These are phyloP conservation scores for Pelodiscus sinensis DNA, from an alignment of 2,113 vertebrate species.

Conservation along the genomic window DNA sequence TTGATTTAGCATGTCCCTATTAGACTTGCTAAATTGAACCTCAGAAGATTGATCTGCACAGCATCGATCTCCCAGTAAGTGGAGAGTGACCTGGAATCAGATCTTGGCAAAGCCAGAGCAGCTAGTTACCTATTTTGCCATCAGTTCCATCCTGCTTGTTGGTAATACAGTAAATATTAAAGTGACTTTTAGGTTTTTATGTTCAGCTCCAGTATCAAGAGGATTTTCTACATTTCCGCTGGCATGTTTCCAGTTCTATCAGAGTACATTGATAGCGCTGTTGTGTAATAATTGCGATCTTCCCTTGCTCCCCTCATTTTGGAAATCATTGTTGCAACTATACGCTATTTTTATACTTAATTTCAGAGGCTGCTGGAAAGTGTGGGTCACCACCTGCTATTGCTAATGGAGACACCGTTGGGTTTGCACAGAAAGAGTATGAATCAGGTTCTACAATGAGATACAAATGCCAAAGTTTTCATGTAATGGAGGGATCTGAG, in stretches of 20 bases:
- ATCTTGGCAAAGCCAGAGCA: background rate
- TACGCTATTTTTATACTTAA: background rate
- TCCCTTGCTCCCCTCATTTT: background rate
- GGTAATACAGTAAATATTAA: too few relatives aligned
- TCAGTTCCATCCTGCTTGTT: background rate
- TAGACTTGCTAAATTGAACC: too few relatives aligned
- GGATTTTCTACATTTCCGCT: background rate
- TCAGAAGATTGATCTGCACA: too few relatives aligned
- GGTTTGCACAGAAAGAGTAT: background rate
- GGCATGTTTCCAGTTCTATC: background rate
- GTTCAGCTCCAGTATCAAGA: background rate
- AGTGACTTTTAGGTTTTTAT: background rate
- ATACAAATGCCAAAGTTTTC: constrained; percentile 39
- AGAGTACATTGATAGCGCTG: background rate
- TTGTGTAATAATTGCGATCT: background rate
- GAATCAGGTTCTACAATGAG: constrained; percentile 46
- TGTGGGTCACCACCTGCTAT: constrained; percentile 47
- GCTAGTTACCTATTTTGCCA: background rate
- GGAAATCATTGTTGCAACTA: background rate
- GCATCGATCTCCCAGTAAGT: too few relatives aligned
- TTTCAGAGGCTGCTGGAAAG: constrained; percentile 31
- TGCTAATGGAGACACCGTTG: constrained; percentile 32
- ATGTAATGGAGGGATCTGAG: constrained; percentile 43
- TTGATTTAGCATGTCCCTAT: too few relatives aligned
- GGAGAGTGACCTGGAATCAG: too few relatives aligned